Evolutionary conservation across 2,113 vertebrate genomes (phyloP).

Genomic region (Neoarius graeffei): DNA sequence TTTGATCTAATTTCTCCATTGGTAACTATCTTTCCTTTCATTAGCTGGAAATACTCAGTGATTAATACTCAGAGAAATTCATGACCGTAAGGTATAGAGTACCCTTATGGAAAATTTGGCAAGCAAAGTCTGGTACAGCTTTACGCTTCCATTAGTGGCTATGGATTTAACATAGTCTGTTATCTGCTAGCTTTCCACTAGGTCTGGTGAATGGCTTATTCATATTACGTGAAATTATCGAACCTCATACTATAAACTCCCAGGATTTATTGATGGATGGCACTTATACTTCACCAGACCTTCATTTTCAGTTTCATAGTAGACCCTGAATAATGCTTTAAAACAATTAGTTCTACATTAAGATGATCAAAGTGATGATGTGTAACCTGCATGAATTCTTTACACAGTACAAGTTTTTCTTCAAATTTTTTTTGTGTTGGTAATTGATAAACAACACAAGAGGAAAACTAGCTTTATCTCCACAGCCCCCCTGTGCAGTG

Average conservation of each 20-base stretch:
- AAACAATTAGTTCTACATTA: neutral
- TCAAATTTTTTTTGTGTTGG: neutral
- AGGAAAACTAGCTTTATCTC: conserved; percentile 7
- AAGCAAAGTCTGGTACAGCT: neutral
- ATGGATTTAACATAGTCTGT: neutral
- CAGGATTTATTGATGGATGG: neutral
- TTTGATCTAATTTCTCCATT: neutral
- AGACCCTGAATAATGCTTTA: neutral
- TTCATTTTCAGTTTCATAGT: neutral
- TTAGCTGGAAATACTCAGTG: neutral
- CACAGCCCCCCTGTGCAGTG: conserved; percentile 80
- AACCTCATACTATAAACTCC: neutral
- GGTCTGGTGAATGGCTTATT: neutral
- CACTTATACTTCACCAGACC: neutral
- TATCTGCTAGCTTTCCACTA: neutral
- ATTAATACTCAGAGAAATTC: neutral
- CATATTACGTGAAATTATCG: neutral
- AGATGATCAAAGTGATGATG: neutral
- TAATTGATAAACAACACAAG: neutral
- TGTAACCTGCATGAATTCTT: neutral
- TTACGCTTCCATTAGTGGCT: conserved; percentile 6
- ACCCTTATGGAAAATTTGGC: neutral
- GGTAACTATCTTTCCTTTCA: neutral
- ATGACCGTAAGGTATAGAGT: neutral
- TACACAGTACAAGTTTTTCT: neutral